Conservation (phyloP, 2,888 invertebrate species). For the Lomographa bimaculata region DNA sequence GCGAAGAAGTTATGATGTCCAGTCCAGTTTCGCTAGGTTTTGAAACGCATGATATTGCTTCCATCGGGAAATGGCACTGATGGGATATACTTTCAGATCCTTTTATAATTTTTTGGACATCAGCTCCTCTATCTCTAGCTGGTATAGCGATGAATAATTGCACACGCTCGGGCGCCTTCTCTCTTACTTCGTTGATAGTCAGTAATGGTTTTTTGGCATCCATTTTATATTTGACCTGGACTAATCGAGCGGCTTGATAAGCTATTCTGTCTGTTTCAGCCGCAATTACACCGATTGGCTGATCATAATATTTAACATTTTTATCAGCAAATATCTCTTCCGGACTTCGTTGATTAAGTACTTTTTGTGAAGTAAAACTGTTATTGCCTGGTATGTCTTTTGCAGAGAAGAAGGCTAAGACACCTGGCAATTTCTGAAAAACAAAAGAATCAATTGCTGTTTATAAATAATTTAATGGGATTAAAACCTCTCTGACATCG, state of each 20-base stretch:
- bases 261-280: conserved; percentile 84
- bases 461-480: too few species aligned
- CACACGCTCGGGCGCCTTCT: conserved; percentile 52
- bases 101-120: conserved; percentile 77
- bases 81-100: conserved; percentile 80
- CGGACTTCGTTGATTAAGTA: conserved; percentile 33
- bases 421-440: conserved; percentile 85
- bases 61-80: conserved; percentile 89
- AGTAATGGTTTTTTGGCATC: conserved; percentile 57
- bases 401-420: conserved; percentile 85
- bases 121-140: conserved; percentile 54
- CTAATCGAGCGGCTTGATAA: conserved; percentile 81
- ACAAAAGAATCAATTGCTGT: too few species aligned
- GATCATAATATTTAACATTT: conserved; percentile 84
- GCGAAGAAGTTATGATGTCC: conserved; percentile 83
- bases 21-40: conserved; percentile 87
- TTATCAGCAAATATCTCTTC: conserved; percentile 81
- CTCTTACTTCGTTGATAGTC: conserved; percentile 52
- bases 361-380: conserved; percentile 63
- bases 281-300: conserved; percentile 87
- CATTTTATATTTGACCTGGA: conserved; percentile 81
- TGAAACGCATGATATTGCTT: conserved; percentile 83
- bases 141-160: conserved; percentile 45
- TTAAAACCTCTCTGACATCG: too few species aligned
- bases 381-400: conserved; percentile 88